Base-by-base conservation (phyloP, 1,140 invertebrate genomes). In the Venturia canescens region DNA sequence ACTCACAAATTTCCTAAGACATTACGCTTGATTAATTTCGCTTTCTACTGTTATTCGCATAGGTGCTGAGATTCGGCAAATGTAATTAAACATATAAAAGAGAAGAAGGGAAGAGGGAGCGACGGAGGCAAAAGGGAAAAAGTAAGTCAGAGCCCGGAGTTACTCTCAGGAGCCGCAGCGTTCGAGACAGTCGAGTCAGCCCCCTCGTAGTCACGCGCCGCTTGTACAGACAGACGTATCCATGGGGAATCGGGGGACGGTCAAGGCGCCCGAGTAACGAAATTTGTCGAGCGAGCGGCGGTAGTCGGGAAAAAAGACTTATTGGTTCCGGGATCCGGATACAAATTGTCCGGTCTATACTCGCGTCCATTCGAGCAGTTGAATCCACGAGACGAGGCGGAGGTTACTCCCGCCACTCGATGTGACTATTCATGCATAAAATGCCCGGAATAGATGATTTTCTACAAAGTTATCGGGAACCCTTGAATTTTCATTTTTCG, bases 261-360 rank as follows among this genome's bases (percentile, higher is more conserved):
- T 57, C 0, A 57, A 23, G 31, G 29, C 31, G 67, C 16, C n/a
- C 6, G 53, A 57, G 53, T n/a, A 23, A 57, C 18, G 21, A 18
- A 57, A n/a, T 57, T 57, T 57, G 53, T 23, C 53, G 53, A 16
- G 21, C 21, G 53, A 57, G 27, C 6, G 5, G 67, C 18, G 16
- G 9, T 15, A 70, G 21, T 70, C 21, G 31, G 16, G 18, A 18
- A 29, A 38, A 70, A 26, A 70, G 67, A 34, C 27, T 70, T 70
- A 70, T 38, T 31, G 31, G 31, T 70, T 70, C 67, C 67, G 67
- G 67, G 1, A 31, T 70, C 67, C 67, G 67, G 31, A 70, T 70
- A 70, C 67, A 70, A 70, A 70, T 70, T 70, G 67, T 70, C 67
- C 67, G 67, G 38, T 70, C 31, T 31, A 70, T 31, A n/a, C 38